Base-by-base conservation (phyloP, 2,797 vertebrate genomes). In the Sciurus carolinensis region DNA sequence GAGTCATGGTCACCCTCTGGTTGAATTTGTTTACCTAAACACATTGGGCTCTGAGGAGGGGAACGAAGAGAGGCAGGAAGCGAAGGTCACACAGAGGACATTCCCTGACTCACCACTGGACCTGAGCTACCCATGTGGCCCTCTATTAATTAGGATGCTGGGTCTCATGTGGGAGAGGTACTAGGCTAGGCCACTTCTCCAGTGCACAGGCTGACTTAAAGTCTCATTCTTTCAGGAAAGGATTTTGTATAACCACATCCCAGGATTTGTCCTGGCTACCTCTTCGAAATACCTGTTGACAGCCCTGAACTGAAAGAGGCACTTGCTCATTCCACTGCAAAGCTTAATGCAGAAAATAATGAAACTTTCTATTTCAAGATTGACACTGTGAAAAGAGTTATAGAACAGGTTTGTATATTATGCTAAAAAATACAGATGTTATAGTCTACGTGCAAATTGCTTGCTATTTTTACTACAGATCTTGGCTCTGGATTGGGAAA, bases 391-490 rank as follows among this genome's bases (percentile, higher is more conserved):
- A 2, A 14, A 87, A 54, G 24, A 42, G 98, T 98, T 0, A 97
- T 97, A 50, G 59, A 76, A 90, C 98, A 98, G 98, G 98, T 99
- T 33, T 91, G 98, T 93, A 97, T n/a, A 91, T 54, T 64, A 54
- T 15, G 7, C 50, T 71, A 50, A 83, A 52, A 86, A 71, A 57
- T 18, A 11, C 5, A 67, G 52, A 87, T 30, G 30, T 22, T 28
- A 2, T 18, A 72, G 22, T 47, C 71, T 22, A 2, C 22, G 39
- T 67, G 22, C 5, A 69, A 64, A 80, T 36, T 20, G 10, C 42
- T 92, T 66, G 62, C 42, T 84, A 17, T 50, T 81, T 84, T 79
- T 75, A 20, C 30, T 39, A 17, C 17, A 71, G 17, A 18, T 75
- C 62, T 95, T 80, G 87, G 76, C 50, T 93, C 87, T 92, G 54